Conservation (phyloP, 1,140 invertebrate genomes). For the Cephus cinctus region DNA sequence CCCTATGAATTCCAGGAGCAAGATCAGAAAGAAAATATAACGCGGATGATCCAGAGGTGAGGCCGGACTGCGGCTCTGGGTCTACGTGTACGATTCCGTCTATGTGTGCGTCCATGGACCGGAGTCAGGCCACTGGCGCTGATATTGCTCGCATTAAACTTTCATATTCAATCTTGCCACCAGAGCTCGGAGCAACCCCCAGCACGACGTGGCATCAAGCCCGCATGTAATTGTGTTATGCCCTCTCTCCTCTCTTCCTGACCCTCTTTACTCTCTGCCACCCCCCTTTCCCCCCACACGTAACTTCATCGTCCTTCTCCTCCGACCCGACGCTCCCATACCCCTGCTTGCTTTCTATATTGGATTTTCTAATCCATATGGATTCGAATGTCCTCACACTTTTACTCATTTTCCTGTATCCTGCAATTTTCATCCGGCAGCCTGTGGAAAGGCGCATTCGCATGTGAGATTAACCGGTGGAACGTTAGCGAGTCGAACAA, state of each 20-base stretch:
- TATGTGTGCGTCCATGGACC: no score
- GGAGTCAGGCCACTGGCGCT: conserved; percentile 31
- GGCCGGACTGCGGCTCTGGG: no score
- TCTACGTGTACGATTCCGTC: no score
- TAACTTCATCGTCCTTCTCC: background rate
- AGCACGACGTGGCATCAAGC: conserved; percentile 43
- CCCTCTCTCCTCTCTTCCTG: conserved; percentile 1
- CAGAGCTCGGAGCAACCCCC: conserved; percentile 27
- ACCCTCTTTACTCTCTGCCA: conserved; percentile 2
- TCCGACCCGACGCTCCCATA: background rate
- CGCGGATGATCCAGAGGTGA: background rate
- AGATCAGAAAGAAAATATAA: background rate
- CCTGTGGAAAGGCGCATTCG: no score
- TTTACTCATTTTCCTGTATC: no score
- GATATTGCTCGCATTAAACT: conserved; percentile 51
- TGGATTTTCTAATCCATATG: conserved; percentile 36
- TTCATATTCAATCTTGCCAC: conserved; percentile 51
- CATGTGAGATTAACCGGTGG: no score
- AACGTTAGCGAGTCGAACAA: no score
- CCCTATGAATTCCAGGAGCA: background rate
- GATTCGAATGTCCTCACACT: conserved; percentile 31
- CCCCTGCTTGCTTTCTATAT: conserved; percentile 8
- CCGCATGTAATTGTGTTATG: conserved; percentile 46
- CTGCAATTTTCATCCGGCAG: no score
- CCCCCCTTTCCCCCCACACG: conserved; percentile 8